Evolutionary conservation across 2,888 invertebrate species (phyloP), one percentile per base, ranked within the genome.

Genomic region (Chalcosyrphus nemorum): DNA sequence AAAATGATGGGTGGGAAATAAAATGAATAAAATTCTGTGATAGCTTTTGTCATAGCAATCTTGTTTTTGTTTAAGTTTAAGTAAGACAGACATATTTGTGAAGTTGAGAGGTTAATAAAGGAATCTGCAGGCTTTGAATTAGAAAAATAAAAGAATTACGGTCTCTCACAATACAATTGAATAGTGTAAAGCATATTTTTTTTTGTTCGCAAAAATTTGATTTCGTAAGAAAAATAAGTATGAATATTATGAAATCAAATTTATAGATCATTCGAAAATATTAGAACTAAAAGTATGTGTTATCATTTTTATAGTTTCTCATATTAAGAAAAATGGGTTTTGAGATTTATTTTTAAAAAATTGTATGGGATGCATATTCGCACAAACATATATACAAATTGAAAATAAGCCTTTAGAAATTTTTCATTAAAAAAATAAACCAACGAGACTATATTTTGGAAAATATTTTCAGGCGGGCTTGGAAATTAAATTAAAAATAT

Each of bases 331-430:
- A 65, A 71, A 56, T 56, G 47, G 68, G 63, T 45, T 29, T 70
- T 47, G 70, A 81, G 81, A 81, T 66, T 78, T 66, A 29, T 74
- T 75, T 70, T 56, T n/a, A n/a, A 80, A 80, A 80, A 65, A 68
- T 70, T 45, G 52, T 75, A 85, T 71, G 88, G 89, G 88, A 89
- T 90, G 89, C 90, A 90, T 89, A 81, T 65, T 90, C 87, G 88
- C 90, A 89, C 90, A 90, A 90, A 90, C 90, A 90, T 90, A 90
- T 90, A 89, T 90, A 90, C 90, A 90, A 87, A 86, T 87, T 88
- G 81, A 87, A 88, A 86, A 78, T 81, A 87, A 88, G 89, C 87
- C 88, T 87, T 88, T 87, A 85, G 87, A 86, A 84, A 87, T 86
- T 56, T 81, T 76, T 72, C 35, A 78, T 68, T 82, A 59, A 68